Evolutionary conservation across 1,140 invertebrate species (phyloP), one percentile per base, ranked within the genome.

Genomic region (Aphelenchoides besseyi): DNA sequence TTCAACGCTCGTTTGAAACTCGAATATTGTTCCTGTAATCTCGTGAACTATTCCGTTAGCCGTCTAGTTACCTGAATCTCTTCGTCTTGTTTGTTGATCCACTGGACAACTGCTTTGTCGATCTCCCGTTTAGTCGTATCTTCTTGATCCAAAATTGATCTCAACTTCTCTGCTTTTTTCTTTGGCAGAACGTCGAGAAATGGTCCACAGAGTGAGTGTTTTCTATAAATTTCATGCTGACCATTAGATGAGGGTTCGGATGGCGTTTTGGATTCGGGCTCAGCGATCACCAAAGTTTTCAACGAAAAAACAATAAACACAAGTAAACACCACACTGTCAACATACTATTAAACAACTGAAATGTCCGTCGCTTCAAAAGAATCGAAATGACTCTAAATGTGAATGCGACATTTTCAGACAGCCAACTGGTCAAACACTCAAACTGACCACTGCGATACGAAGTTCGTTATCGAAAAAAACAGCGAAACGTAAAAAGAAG

Each of bases 1-100:
- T 59, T 59, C 12, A 59, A 23, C 5, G 55, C 55, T 59, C 55
- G 5, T 59, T 59, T 59, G 55, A 59, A 59, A 12, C 26, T 33
- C 18, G 55, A 5, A 23, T 59, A 59, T 23, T 18, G 5, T 5
- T 59, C 55, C 55, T 59, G 18, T 8, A 59, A 33, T 5, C 55
- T n/a, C n/a, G n/a, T n/a, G n/a, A n/a, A n/a, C n/a, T n/a, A n/a
- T n/a, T n/a, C n/a, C n/a, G n/a, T n/a, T n/a, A 33, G 55, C 18
- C 12, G 18, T 48, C 12, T 12, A 48, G 12, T 23, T 8, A 59
- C 55, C 32, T 59, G 55, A 8, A 18, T 18, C 18, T 59, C 55
- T 33, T 59, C 23, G 55, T 59, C 55, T 8, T 8, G 55, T 33
- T 18, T 18, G 5, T 5, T 23, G 18, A 59, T 23, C 5, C 5